These are phyloP conservation scores for Urocitellus parryii DNA, from an alignment of 2,113 vertebrate species.

Conservation along the genomic window DNA sequence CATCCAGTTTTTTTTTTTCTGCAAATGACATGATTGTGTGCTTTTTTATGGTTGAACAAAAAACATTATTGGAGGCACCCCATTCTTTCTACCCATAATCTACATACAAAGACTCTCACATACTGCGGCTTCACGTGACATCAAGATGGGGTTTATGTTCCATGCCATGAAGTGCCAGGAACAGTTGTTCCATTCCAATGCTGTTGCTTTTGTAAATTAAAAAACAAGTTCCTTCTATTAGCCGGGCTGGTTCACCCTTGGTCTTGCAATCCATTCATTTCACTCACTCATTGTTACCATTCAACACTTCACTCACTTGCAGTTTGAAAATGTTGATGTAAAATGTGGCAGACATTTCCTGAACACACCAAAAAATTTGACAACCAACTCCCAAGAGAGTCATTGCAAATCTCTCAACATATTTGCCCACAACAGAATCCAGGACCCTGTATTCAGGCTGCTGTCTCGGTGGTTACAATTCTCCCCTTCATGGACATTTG, in stretches of 20 bases:
- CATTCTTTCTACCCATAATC: background rate
- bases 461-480: background rate
- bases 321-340: conserved; percentile 74
- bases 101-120: background rate
- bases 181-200: background rate
- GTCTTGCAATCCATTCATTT: background rate
- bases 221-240: background rate
- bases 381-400: conserved; percentile 63
- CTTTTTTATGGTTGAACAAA: no score
- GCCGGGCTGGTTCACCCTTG: background rate
- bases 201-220: background rate
- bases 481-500: conserved; percentile 18
- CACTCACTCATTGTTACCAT: conserved; percentile 55
- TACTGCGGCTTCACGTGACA: background rate
- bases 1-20: no score
- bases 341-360: conserved; percentile 81
- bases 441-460: background rate
- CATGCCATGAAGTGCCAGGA: background rate
- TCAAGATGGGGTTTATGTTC: background rate
- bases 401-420: conserved; percentile 42
- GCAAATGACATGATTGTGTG: no score
- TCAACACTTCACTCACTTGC: conserved; percentile 69
- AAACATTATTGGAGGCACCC: no score
- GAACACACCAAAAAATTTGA: conserved; percentile 76
- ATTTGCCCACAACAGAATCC: conserved; percentile 50